Conservation (phyloP, 2,113 vertebrate genomes). For the Arothron firmamentum region DNA sequence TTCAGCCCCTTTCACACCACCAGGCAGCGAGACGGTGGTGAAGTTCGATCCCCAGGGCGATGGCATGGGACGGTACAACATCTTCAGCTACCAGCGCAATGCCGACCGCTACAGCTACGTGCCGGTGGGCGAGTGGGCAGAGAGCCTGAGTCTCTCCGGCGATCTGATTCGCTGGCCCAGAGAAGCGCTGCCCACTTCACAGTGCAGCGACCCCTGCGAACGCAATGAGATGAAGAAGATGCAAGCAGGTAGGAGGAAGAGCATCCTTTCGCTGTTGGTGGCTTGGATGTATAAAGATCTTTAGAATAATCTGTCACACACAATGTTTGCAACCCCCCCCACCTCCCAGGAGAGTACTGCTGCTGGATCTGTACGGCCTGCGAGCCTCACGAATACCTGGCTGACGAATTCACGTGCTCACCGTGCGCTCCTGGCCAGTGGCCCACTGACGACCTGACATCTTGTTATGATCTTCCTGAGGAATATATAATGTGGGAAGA, state of each 20-base stretch:
- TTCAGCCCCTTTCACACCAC: conserved; percentile 88
- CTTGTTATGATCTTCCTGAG: conserved; percentile 93
- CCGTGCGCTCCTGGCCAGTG: conserved; percentile 91
- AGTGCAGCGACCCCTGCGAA: conserved; percentile 96
- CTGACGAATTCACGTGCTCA: conserved; percentile 93
- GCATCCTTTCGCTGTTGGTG: too few species aligned
- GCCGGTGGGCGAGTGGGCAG: conserved; percentile 94
- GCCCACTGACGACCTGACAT: conserved; percentile 86
- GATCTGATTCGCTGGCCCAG: conserved; percentile 91
- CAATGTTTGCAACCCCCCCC: neutral
- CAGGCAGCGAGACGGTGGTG: conserved; percentile 83
- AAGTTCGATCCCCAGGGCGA: conserved; percentile 96
- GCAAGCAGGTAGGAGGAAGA: conserved; percentile 82
- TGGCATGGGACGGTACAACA: conserved; percentile 92
- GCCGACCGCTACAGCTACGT: conserved; percentile 85
- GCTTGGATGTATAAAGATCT: neutral
- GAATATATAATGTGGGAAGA: conserved; percentile 99
- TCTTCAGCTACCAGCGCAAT: conserved; percentile 91
- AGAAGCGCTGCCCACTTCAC: conserved; percentile 83
- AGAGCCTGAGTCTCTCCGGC: conserved; percentile 83
- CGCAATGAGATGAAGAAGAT: conserved; percentile 99
- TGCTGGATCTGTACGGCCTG: conserved; percentile 99
- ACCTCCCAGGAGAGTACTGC: conserved; percentile 83
- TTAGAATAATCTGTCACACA: neutral
- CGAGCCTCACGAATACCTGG: conserved; percentile 88